Base-by-base conservation (phyloP, 2,797 vertebrate genomes). In the Hirundo rustica region DNA sequence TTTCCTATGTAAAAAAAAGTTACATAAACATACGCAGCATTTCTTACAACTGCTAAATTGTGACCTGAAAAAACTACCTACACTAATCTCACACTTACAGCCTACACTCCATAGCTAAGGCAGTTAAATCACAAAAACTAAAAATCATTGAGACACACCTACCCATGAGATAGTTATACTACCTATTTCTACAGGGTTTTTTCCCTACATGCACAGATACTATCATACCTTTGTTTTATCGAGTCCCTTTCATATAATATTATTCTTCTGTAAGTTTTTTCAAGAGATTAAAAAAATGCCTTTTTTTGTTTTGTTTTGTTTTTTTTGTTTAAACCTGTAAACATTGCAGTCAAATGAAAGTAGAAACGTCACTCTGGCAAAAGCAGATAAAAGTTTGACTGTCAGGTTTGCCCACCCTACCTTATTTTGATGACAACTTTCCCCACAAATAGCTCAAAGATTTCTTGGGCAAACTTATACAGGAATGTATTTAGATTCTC, bases 1-100 rank as follows among this genome's bases (percentile, higher is more conserved):
- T 71, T 91, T 81, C 36, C 50, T 36, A 4, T 79, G 82, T 95
- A 94, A 96, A 95, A 88, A 93, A 77, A 60, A 8, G 7, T n/a
- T 65, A 32, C 5, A 7, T 32, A 54, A 83, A 80, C 76, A 57
- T 36, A 54, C 10, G 25, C 61, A 47, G 36, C 25, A 9, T 66
- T 94, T 90, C 73, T 91, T 60, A 83, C 44, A 93, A 51, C 79
- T 64, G 86, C 78, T 88, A 27, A 88, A 79, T 61, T 32, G 25
- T 5, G 45, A 76, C 23, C 42, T 36, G 29, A n/a, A 34, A 34
- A 44, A 72, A 44, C 18, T 29, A 50, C 68, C n/a, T 47, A 61
- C 4, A 2, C 11, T 67, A 20, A 13, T 20, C 47, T 74, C 20
- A 34, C 50, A 34, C 50, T 45, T 27, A 26, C 12, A 85, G 71